Base-by-base conservation (phyloP, 2,888 invertebrate species). In the Portevinia maculata region DNA sequence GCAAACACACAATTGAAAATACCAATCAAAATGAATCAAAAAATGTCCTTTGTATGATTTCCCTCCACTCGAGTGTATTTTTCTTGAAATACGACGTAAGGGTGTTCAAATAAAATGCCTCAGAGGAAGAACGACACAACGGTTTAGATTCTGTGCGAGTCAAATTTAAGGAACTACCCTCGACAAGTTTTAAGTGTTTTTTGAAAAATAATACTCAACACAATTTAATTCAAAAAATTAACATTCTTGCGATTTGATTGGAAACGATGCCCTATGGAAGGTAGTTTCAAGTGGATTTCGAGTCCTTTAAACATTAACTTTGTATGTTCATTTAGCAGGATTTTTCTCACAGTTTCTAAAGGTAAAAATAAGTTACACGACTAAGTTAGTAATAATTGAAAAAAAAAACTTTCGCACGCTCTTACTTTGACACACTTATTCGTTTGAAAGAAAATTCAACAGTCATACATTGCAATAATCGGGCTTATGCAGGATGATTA, bases 11-110 rank as follows among this genome's bases (percentile, higher is more conserved):
- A 83, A 73, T 78, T 73, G 67, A 83, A 76, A 76, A 83, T 83
- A 83, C 76, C 83, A 83, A 83, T 83, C 83, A 83, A 62, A 73
- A 59, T 64, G 69, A 76, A 76, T 75, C 67, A 60, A 65, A 59
- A 71, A 39, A 39, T 71, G 34, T 46, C 55, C 44, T 59, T 62
- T 78, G 28, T 32, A 13, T 6, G 50, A 62, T 75, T 52, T 76
- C 48, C 69, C 70, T 50, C 30, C n/a, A 37, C 21, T 41, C 13
- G 9, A 74, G 48, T 8, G 41, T 17, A 32, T 19, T 24, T 21
- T 9, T 32, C 3, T 9, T 30, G 50, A 37, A 24, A 65, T 46
- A 55, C 30, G 48, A 44, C 39, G 59, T 55, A 81, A 39, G 75
- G 81, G 65, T 65, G 70, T 81, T 34, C 19, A 64, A 21, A 19